Evolutionary conservation across 92 coral and sea anemone genomes (phyloP), one percentile per base, ranked within the genome.

Genomic region (Chrysogorgia sp.): DNA sequence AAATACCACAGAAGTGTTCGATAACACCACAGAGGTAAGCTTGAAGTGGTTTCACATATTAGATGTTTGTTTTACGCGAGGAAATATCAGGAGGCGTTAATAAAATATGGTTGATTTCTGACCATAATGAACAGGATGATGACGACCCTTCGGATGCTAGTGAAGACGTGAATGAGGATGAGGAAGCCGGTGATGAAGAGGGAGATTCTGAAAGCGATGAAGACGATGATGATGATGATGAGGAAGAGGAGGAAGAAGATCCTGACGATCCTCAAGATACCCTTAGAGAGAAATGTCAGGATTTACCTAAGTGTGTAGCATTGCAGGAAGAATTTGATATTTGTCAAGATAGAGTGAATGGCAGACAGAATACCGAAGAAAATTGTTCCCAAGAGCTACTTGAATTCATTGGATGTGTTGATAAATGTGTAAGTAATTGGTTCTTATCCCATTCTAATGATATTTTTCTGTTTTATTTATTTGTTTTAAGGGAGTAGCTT

Each of bases 191-290:
- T 34, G 97, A 93, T 34, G 77, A 64, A 50, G 80, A 40, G 59
- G 85, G 81, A 28, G 90, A 74, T 47, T 15, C 53, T 15, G 91
- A 80, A 20, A 91, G 63, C 15, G 90, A 84, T 30, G 78, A 71
- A 10, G 90, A 58, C 7, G 90, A 67, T 4, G 96, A 77, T 0
- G 96, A 89, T 21, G 93, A 87, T 12, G 99, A 96, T 4, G 98
- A 93, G 13, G 97, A 94, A 1, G 98, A 94, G 71, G 99, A 96
- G 3, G 97, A 94, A 68, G 97, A 87, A 59, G 98, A 96, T 7
- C 85, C 92, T 21, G 92, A 76, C n/a, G 99, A 96, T 83, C 96
- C 90, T 10, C 52, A 83, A 57, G 99, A 96, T 0, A 83, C 58
- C 43, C 48, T 96, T 33, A 85, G 90, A 2, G 99, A 92, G 50